Base-by-base conservation (phyloP, 2,888 invertebrate species). In the Bursaphelenchus okinawaensis region DNA sequence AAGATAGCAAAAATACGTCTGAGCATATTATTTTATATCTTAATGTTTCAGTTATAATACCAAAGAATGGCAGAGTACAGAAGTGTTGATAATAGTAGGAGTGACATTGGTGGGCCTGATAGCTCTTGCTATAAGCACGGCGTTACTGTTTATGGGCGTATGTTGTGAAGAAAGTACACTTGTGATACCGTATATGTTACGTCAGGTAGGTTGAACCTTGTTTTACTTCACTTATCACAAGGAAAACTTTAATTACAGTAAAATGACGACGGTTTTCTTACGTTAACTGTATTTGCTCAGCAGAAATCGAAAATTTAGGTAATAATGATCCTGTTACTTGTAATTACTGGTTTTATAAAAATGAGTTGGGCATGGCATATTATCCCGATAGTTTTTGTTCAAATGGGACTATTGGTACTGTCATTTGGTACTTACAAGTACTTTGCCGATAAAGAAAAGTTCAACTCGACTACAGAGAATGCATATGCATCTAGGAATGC, bases 141-240 rank as follows among this genome's bases (percentile, higher is more conserved):
- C 62, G 9, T 8, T 62, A 1, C 29, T 61, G 7, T 61, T 61
- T 28, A 22, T 61, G 55, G 61, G 61, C 22, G 55, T 61, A n/a
- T 62, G 62, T 20, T 61, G 56, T 26, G 61, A 61, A 27, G 22
- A 52, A 20, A 23, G 23, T 9, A n/a, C 61, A 12, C 24, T 61
- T 16, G 56, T 61, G n/a, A 19, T 61, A 8, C 61, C 61, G 12
- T 61, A 61, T 28, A 61, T 59, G n/a, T 1, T 61, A 7, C 61
- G 61, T 9, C 61, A 61, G 20, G 61, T 61, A 59, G 16, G 31
- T 54, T 54, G 26, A 54, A 23, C 2, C 19, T 16, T n/a, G 6
- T 19, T 59, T 26, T 61, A 62, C 55, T 58, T 61, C 26, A n/a
- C 3, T 62, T n/a, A n/a, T n/a, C n/a, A n/a, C n/a, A n/a, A n/a